Conservation (phyloP, 2,797 vertebrate genomes). For the Pipistrellus kuhlii region DNA sequence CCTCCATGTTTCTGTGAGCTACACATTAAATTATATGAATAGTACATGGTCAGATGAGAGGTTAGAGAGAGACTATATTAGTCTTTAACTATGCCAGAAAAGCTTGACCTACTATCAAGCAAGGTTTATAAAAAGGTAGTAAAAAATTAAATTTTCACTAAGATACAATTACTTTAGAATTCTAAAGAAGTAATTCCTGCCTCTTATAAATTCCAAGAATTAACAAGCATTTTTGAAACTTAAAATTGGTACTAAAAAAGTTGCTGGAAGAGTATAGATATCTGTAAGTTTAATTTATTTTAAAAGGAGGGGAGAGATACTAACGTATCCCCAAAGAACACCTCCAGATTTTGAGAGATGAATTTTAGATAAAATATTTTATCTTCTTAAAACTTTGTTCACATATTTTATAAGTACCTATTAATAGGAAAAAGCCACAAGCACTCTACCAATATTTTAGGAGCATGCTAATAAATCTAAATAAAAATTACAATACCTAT, state of each 20-base stretch:
- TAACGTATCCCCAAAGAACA: neutral
- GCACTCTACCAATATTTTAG: conserved; percentile 34
- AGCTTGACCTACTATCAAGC: neutral
- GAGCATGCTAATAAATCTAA: conserved; percentile 2
- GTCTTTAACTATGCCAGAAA: neutral
- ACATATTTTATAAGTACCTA: neutral
- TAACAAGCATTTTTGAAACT: conserved; percentile 9
- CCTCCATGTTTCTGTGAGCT: neutral
- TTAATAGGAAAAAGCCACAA: neutral
- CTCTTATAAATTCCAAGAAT: conserved; percentile 36
- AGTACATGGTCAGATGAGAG: neutral
- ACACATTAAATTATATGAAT: neutral
- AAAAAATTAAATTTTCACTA: conserved; percentile 3
- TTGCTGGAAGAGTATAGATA: neutral
- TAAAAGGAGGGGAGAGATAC: neutral
- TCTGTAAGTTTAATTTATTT: neutral
- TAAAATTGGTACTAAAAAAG: neutral
- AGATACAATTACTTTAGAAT: neutral
- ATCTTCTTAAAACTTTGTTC: neutral
- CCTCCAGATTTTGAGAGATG: neutral
- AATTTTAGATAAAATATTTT: conserved; percentile 6
- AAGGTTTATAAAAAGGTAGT: neutral
- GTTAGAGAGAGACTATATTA: neutral
- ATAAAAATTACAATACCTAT: neutral
- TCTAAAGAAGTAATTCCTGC: neutral